Base-by-base conservation (phyloP, 2,888 invertebrate genomes). In the Carpatolechia fugitivella region DNA sequence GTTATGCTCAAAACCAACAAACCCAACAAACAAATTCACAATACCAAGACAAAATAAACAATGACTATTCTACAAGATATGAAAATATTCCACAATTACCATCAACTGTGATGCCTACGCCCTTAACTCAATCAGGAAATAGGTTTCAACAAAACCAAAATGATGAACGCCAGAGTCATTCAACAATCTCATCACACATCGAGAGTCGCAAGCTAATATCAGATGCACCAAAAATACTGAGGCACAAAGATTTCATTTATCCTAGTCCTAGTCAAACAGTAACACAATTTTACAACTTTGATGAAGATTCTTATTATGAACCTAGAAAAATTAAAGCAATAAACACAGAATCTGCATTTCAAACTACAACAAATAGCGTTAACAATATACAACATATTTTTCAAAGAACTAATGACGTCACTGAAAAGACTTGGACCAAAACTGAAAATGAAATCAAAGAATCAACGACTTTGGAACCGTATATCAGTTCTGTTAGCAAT, bases 281-380 rank as follows among this genome's bases (percentile, higher is more conserved):
- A 38, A 81, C 83, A 2, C 77, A 82, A 60, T 74, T 74, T 3
- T 83, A 84, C 55, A 76, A 82, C 63, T 80, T 80, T 58, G 80
- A 80, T 58, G 80, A 80, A 54, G 72, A 74, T 20, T 66, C 61
- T 29, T 70, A 65, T 56, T 82, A 78, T 54, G 79, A 82, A 61
- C 64, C 74, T 6, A 69, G 63, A 57, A 69, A 63, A 60, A 72
- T 76, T 3, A 69, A 63, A 60, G 55, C 69, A 44, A 47, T 63
- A 49, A 63, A 63, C 55, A 55, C 60, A 24, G 64, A 68, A 49
- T 46, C 56, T 0, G 47, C 53, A 24, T 13, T n/a, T 2, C 63
- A 65, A 51, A 40, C 58, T 41, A 55, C 41, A 47, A 55, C 48
- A 48, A 55, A 61, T 40, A 59, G 54, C 16, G 33, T 62, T 30